phyloP scores from a whole-genome alignment of 2,797 vertebrate genomes.

The Premnoplex brunnescens region DNA sequence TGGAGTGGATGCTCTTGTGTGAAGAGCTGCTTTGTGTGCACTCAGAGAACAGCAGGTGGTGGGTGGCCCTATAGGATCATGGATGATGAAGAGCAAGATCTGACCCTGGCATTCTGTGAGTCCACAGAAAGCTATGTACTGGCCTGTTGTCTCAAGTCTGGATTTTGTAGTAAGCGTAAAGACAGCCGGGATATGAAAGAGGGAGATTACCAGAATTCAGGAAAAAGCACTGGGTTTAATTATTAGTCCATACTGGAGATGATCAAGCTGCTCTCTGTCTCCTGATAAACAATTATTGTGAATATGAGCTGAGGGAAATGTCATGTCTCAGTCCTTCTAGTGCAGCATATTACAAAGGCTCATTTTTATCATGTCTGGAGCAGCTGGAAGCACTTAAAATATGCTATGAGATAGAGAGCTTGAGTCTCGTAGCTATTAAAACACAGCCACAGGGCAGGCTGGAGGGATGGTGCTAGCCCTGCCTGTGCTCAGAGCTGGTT shows the following conservation, averaged over 20 bases:
- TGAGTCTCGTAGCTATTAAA: neutral
- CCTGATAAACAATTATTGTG: neutral
- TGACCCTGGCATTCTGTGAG: neutral
- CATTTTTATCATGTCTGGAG: neutral
- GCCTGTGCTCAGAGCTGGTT: neutral
- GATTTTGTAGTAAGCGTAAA: neutral
- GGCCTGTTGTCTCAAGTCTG: neutral
- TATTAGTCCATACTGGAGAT: neutral
- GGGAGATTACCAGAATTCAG: neutral
- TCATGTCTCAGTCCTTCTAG: neutral
- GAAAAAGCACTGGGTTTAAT: neutral
- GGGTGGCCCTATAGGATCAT: neutral
- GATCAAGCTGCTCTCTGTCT: neutral
- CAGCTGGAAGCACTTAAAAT: neutral
- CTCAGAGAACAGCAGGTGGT: neutral
- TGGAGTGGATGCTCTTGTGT: rapidly evolving
- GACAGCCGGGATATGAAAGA: neutral
- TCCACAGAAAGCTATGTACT: neutral
- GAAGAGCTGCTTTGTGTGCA: neutral
- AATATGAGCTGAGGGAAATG: neutral
- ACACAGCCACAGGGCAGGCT: rapidly evolving
- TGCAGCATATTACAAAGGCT: neutral
- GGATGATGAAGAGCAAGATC: neutral
- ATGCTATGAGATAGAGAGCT: neutral
- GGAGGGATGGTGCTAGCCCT: neutral